phyloP scores from a whole-genome alignment of 1,140 invertebrate genomes.

The Drosophila bocqueti region DNA sequence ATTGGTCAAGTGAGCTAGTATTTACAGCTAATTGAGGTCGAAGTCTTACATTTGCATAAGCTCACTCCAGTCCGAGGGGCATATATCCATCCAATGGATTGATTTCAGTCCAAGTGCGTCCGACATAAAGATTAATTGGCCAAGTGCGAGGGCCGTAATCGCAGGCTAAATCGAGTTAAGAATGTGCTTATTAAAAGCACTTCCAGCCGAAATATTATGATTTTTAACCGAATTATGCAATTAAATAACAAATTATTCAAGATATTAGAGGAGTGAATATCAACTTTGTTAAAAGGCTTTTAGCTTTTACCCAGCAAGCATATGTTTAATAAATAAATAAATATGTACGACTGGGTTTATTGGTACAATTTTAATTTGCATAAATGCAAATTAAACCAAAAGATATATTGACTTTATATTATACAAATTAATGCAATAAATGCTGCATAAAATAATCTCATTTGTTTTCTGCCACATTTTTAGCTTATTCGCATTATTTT shows the following conservation, averaged over 20 bases:
- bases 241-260: conserved; percentile 5
- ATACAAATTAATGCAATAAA: not conserved
- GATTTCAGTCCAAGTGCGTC: conserved; percentile 11
- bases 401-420: not conserved
- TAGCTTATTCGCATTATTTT: not conserved
- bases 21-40: conserved; percentile 60
- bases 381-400: not conserved
- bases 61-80: not conserved
- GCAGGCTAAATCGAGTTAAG: conserved; percentile 5
- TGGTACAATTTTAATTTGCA: not conserved
- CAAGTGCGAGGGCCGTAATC: not conserved
- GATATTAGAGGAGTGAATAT: not conserved
- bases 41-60: conserved; percentile 46
- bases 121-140: conserved; percentile 43
- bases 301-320: not conserved
- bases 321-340: not conserved
- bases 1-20: conserved; percentile 44
- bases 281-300: not conserved
- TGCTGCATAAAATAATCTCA: not conserved
- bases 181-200: conserved; percentile 7
- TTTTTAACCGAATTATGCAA: not conserved
- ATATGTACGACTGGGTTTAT: not conserved
- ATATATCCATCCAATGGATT: conserved; percentile 1
- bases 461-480: not conserved
- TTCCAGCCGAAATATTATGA: not conserved